Conservation (phyloP, 2,888 invertebrate genomes). For the Ochlodes sylvanus region DNA sequence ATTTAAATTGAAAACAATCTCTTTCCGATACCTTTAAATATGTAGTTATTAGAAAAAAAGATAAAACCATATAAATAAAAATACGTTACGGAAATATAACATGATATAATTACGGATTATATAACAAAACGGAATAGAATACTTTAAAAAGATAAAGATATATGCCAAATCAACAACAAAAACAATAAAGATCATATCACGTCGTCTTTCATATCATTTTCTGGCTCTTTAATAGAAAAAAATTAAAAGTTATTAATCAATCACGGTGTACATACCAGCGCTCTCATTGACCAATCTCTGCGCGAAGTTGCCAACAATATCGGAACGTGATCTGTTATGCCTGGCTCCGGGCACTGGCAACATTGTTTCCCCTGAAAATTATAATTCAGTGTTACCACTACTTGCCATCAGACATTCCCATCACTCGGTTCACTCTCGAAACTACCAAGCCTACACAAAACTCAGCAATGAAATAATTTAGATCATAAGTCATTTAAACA, state of each 20-base stretch:
- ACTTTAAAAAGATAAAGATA: too few species aligned
- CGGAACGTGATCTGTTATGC: constrained; percentile 77
- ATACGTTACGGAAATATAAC: not conserved
- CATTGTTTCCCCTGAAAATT: constrained; percentile 64
- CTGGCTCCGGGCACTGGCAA: constrained; percentile 65
- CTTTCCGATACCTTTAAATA: too few species aligned
- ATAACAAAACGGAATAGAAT: too few species aligned
- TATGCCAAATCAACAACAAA: too few species aligned
- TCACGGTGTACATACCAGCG: constrained; percentile 57
- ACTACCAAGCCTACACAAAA: constrained; percentile 35
- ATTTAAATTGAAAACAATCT: too few species aligned
- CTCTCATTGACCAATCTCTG: constrained; percentile 74
- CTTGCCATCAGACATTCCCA: not conserved
- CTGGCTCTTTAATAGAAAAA: too few species aligned
- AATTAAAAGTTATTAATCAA: not conserved
- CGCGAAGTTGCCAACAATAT: constrained; percentile 75
- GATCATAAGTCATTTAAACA: not conserved
- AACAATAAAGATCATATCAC: too few species aligned
- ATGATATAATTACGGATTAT: too few species aligned
- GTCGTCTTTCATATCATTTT: too few species aligned
- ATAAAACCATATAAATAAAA: not conserved
- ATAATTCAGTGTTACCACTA: constrained; percentile 22
- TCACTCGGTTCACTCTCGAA: constrained; percentile 15
- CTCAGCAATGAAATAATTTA: not conserved
- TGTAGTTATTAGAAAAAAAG: not conserved